phyloP scores from a whole-genome alignment of 2,888 invertebrate genomes.

The Volucella zonaria region DNA sequence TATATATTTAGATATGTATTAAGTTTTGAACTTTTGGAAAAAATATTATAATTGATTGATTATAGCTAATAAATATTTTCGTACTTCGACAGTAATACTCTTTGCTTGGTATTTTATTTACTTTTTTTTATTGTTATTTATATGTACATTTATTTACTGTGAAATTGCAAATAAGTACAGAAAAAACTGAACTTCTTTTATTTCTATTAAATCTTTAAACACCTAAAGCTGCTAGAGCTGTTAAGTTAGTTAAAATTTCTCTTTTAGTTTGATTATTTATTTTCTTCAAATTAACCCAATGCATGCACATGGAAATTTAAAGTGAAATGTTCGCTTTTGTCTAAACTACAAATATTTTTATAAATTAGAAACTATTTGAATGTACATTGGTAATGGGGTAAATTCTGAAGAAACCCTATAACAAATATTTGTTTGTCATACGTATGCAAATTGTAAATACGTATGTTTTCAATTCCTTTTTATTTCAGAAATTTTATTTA shows the following conservation, averaged over 20 bases:
- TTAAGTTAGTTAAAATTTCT: constrained; percentile 1
- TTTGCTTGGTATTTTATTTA: constrained; percentile 70
- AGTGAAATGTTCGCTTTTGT: constrained; percentile 24
- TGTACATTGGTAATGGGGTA: too few species aligned
- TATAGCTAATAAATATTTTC: constrained; percentile 43
- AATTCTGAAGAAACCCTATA: too few species aligned
- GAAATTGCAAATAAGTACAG: constrained; percentile 27
- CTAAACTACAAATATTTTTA: neutral
- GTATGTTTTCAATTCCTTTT: too few species aligned
- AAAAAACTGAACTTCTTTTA: constrained; percentile 27
- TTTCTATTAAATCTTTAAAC: constrained; percentile 10
- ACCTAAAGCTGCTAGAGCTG: constrained; percentile 11
- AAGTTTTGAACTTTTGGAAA: constrained; percentile 43
- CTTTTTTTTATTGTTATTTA: constrained; percentile 34
- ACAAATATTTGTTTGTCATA: too few species aligned
- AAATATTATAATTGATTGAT: constrained; percentile 49
- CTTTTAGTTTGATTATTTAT: constrained; percentile 7
- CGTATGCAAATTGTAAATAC: too few species aligned
- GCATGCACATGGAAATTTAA: constrained; percentile 14
- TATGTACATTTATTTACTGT: constrained; percentile 48
- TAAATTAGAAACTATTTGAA: neutral
- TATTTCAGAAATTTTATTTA: too few species aligned
- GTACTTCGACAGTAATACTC: constrained; percentile 63
- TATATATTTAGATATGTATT: constrained; percentile 49
- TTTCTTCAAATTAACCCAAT: constrained; percentile 11